Evolutionary conservation across 2,888 invertebrate species (phyloP), one percentile per base, ranked within the genome.

Genomic region (Marronus borbonicus): DNA sequence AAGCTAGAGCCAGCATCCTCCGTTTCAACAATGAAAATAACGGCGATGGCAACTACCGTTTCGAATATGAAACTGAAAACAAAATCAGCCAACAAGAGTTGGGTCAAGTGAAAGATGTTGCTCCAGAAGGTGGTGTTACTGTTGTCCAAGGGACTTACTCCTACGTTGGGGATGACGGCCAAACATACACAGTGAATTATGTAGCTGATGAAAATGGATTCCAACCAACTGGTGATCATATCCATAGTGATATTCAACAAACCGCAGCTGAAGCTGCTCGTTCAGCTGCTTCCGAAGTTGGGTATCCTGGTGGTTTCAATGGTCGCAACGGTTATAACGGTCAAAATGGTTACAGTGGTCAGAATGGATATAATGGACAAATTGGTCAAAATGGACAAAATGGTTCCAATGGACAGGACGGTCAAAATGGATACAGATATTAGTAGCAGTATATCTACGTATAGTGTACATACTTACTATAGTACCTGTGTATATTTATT

Each of bases 191-290:
- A n/a, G 87, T 89, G 14, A 85, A 86, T 36, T 91, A 90, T 82
- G 88, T 88, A 64, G 90, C 91, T 10, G 90, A 91, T 78, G 89
- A 90, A 80, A 89, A 89, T 70, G 91, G 91, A 1, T 91, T 88
- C 82, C 89, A 88, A 69, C 80, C 81, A 5, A 78, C 64, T 65
- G 81, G 80, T 14, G 60, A 64, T 1, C 80, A 80, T 69, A 78
- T 80, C 31, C 74, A 80, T 36, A 20, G 66, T 20, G 74, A 65
- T 17, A 68, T 78, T 58, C 70, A 69, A 20, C 62, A 50, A 65
- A 39, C 72, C 52, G 78, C 78, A 65, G 72, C 78, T 36, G 78
- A 78, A 10, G 78, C 78, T 24, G 78, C 78, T 12, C 72, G 65
- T 5, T 50, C 77, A n/a, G 83, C 88, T 3, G 81, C 86, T 55